phyloP scores from a whole-genome alignment of 2,797 vertebrate genomes.

The Pterois miles region DNA sequence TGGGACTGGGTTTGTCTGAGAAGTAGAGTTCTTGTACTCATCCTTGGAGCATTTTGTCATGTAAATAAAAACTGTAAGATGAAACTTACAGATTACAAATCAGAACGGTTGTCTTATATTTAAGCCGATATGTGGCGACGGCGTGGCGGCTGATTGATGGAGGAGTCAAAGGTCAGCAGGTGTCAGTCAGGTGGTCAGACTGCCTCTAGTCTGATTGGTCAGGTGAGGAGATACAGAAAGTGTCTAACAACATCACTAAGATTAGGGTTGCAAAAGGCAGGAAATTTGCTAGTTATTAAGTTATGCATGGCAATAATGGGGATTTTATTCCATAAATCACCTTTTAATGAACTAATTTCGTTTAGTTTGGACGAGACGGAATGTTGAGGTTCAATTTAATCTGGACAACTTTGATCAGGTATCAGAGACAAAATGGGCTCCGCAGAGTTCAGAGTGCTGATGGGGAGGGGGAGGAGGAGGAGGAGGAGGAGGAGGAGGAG shows the following conservation, averaged over 20 bases:
- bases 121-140: too few species aligned
- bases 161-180: background rate
- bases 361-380: too few species aligned
- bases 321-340: too few species aligned
- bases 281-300: background rate
- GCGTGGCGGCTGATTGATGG: too few species aligned
- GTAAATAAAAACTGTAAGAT: background rate
- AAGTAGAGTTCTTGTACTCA: background rate
- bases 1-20: background rate
- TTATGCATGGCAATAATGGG: background rate
- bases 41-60: background rate
- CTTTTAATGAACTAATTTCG: too few species aligned
- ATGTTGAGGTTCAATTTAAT: background rate
- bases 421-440: too few species aligned
- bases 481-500: too few species aligned
- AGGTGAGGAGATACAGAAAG: background rate
- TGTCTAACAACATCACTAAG: background rate
- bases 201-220: conserved; percentile 49
- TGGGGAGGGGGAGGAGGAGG: too few species aligned
- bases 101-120: background rate
- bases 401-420: too few species aligned
- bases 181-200: conserved; percentile 44
- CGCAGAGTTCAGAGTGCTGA: too few species aligned
- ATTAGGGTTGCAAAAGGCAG: background rate
- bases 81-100: background rate